phyloP scores from a whole-genome alignment of 2,888 invertebrate species.

The Portevinia maculata region DNA sequence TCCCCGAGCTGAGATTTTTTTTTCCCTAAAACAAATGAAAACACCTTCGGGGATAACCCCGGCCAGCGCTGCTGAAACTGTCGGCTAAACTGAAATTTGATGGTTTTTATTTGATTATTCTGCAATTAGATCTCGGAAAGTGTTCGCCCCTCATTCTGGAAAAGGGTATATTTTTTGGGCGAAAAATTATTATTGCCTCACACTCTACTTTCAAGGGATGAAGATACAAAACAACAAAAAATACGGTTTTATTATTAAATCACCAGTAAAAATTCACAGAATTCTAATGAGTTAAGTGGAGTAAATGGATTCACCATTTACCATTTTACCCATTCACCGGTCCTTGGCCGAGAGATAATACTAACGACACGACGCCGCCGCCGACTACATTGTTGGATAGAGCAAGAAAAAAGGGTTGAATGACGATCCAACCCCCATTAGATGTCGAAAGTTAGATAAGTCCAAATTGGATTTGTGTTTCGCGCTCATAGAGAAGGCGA shows the following conservation, averaged over 20 bases:
- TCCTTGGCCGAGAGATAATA: slow-evolving; percentile 41
- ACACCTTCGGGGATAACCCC: slow-evolving; percentile 65
- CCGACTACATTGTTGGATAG: slow-evolving; percentile 4
- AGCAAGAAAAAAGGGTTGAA: slow-evolving; percentile 59
- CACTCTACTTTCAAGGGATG: slow-evolving; percentile 25
- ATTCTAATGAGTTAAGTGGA: slow-evolving; percentile 74
- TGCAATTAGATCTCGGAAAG: slow-evolving; percentile 63
- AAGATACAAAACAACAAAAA: not conserved
- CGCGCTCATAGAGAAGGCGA: slow-evolving; percentile 34
- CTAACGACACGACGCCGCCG: slow-evolving; percentile 33
- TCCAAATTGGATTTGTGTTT: slow-evolving; percentile 81
- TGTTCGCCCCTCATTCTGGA: slow-evolving; percentile 14
- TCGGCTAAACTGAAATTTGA: slow-evolving; percentile 73
- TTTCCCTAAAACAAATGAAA: slow-evolving; percentile 37
- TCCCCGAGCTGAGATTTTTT: slow-evolving; percentile 38
- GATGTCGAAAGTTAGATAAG: slow-evolving; percentile 82
- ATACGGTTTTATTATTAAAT: slow-evolving; percentile 70
- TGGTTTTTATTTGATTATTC: slow-evolving; percentile 74
- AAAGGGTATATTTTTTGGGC: slow-evolving; percentile 33
- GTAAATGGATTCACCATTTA: slow-evolving; percentile 73
- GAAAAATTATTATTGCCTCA: slow-evolving; percentile 57
- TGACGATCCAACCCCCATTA: slow-evolving; percentile 45
- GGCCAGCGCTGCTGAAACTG: slow-evolving; percentile 19
- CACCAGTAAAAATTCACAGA: slow-evolving; percentile 72
- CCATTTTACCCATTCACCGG: slow-evolving; percentile 32